Conservation (phyloP, 2,888 invertebrate genomes). For the Amphipyra tragopoginis region DNA sequence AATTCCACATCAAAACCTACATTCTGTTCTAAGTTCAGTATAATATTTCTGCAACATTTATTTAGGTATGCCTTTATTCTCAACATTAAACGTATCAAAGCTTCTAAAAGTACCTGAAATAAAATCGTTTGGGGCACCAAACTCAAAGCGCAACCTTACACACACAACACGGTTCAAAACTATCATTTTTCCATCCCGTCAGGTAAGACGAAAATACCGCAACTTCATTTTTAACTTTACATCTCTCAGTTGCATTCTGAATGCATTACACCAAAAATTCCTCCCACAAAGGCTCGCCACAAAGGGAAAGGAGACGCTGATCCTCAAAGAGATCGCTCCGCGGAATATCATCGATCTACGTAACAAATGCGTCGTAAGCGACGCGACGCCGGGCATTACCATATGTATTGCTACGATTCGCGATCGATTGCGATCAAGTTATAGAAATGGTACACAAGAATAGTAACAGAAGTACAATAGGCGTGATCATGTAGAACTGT, state of each 20-base stretch:
- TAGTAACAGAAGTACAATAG: not conserved
- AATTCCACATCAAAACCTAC: no score
- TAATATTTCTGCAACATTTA: no score
- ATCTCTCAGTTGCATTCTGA: conserved; percentile 32
- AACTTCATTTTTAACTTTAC: conserved; percentile 48
- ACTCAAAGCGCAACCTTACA: not conserved
- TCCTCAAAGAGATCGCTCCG: conserved; percentile 54
- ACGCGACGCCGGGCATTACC: conserved; percentile 53
- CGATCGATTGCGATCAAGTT: conserved; percentile 54
- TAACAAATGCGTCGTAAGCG: conserved; percentile 58
- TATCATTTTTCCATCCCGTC: conserved; percentile 4
- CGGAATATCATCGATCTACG: conserved; percentile 50
- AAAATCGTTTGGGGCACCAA: no score
- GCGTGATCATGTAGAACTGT: not conserved
- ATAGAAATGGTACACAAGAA: conserved; percentile 26
- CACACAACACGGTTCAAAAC: conserved; percentile 2
- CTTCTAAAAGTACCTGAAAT: no score
- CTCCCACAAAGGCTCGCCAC: conserved; percentile 48
- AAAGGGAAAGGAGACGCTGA: conserved; percentile 48
- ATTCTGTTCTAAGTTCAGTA: no score
- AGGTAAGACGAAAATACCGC: conserved; percentile 22
- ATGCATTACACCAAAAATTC: conserved; percentile 48
- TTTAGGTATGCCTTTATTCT: no score
- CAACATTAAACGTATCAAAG: no score
- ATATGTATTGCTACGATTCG: conserved; percentile 52